A percentile compares a stretch with the other conserved stretches of the same genome.
Evolutionary conservation across 2,888 invertebrate genomes (phyloP).

Genomic region (Ormyrus labotus): DNA sequence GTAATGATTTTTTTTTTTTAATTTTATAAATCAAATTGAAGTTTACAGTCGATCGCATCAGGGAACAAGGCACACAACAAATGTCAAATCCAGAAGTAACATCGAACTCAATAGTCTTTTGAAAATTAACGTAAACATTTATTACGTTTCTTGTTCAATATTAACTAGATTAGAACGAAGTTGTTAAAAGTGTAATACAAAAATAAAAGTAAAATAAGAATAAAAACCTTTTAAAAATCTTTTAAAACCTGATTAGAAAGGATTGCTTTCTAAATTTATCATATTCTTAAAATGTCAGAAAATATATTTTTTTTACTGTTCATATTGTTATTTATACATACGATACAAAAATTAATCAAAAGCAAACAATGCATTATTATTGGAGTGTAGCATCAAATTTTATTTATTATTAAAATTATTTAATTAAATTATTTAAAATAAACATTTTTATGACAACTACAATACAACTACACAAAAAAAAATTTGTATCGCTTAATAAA

Average conservation of each 20-base stretch:
- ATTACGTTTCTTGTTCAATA: too few species aligned
- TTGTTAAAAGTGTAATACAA: too few species aligned
- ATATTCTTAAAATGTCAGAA: too few species aligned
- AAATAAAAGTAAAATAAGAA: too few species aligned
- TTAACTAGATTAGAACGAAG: too few species aligned
- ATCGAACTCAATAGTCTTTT: slow-evolving; percentile 29
- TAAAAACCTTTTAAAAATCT: too few species aligned
- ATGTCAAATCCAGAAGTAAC: slow-evolving; percentile 39
- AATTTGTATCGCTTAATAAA: not conserved
- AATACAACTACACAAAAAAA: not conserved
- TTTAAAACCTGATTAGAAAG: too few species aligned
- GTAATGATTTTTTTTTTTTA: slow-evolving; percentile 12
- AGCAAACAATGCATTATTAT: not conserved
- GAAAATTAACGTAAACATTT: not conserved
- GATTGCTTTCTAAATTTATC: too few species aligned
- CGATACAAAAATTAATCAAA: slow-evolving; percentile 10
- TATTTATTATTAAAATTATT: too few species aligned
- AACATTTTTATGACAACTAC: not conserved
- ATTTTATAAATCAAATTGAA: slow-evolving; percentile 42
- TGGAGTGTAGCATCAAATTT: not conserved
- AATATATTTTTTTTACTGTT: not conserved
- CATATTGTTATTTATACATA: not conserved
- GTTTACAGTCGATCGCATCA: slow-evolving; percentile 48
- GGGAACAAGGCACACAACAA: slow-evolving; percentile 53
- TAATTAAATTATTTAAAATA: not conserved